Base-by-base conservation (phyloP, 2,797 vertebrate genomes). In the Eupleurogrammus muticus region DNA sequence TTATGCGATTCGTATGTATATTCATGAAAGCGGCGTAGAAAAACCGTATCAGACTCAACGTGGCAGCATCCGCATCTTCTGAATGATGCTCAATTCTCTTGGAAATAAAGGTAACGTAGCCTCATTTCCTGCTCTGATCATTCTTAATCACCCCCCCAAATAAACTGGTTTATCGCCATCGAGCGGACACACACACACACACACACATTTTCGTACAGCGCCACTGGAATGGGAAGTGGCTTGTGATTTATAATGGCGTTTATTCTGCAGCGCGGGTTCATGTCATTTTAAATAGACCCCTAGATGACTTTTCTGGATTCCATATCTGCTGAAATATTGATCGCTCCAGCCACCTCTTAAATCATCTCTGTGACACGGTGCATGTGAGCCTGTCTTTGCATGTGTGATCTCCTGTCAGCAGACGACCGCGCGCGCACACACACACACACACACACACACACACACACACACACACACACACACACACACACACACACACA, bases 291-390 rank as follows among this genome's bases (percentile, higher is more conserved):
- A 90, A 87, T 72, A 85, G 82, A 87, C 73, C 70, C n/a, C 81
- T 50, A 53, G 74, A 80, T 54, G 59, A 70, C 60, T 35, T 84
- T 84, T 87, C 66, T 73, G 61, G 75, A 85, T 84, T 91, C 78
- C 70, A 83, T 87, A 90, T 89, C 82, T 84, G 79, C 66, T 87
- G 24, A 86, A 88, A 89, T 89, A 93, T 91, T 75, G 89, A 92
- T 93, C 67, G 71, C 66, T 77, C n/a, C 63, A 28, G 69, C 65
- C 70, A 69, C 71, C 74, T 82, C 80, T 78, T 90, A 86, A 87
- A 92, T 92, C 85, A 89, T 84, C 62, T 38, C 48, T 36, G 34
- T 59, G 72, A 64, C 16, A n/a, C 16, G 16, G 35, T 59, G 53
- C 52, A 34, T 77, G 67, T 81, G 67, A 75, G 66, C 28, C 24